Base-by-base conservation (phyloP, 2,113 vertebrate species). In the Psilopsiagon aurifrons region DNA sequence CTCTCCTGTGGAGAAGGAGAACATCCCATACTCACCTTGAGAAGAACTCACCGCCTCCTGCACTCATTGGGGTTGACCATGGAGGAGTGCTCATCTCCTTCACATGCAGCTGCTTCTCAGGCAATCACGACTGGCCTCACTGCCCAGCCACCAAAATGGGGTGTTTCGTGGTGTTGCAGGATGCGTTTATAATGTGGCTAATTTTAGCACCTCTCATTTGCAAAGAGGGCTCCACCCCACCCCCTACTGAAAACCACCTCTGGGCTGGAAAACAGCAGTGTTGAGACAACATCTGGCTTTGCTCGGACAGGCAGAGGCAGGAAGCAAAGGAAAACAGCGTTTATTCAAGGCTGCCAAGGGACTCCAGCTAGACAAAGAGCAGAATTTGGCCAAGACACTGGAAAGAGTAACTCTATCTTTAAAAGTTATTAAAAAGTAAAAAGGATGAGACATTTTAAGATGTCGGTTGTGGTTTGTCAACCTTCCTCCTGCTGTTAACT, bases 401-500 rank as follows among this genome's bases (percentile, higher is more conserved):
- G 83, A 89, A 97, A 92, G 74, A 86, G n/a, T 43, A 92, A 94
- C 60, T 88, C 75, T 74, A 86, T 41, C 83, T 78, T 57, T 2
- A 76, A 64, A 71, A 35, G n/a, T 39, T 57, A 43, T 35, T n/a
- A 67, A 62, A 23, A 57, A 47, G 33, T 35, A 14, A n/a, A 33
- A 25, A 35, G 1, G 13, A 79, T 4, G 13, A 63, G 59, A 44
- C 37, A 24, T 73, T 27, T 1, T 10, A 81, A 81, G 39, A 44
- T 43, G 39, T 47, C 0, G 1, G 60, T 47, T 83, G 76, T 29
- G 1, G 0, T 93, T 94, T 77, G 33, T 44, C 76, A 57, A 63
- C 83, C 51, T 60, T 51, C 55, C 71, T 67, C 41, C 44, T 35
- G 23, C 57, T 83, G 41, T 80, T 23, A 77, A 37, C 47, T 88